Conservation (phyloP, 2,888 invertebrate genomes). For the Xylota sylvarum region DNA sequence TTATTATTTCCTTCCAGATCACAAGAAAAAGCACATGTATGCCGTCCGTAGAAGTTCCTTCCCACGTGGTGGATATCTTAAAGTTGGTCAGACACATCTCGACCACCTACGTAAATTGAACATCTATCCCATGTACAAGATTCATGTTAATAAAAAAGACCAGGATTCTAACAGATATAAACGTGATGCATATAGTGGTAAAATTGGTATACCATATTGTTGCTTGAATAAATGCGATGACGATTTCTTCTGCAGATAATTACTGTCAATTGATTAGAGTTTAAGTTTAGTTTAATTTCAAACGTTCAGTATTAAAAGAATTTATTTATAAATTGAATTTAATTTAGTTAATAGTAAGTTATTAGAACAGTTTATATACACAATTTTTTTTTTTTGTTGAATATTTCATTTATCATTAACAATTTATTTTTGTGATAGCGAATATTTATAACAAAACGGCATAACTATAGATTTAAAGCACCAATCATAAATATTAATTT, state of each 20-base stretch:
- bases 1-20: slow-evolving; percentile 78
- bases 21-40: slow-evolving; percentile 78
- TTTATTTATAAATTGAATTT: slow-evolving; percentile 10
- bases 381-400: slow-evolving; percentile 34
- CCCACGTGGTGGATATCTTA: slow-evolving; percentile 83
- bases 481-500: neutral
- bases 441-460: neutral
- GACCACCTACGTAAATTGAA: slow-evolving; percentile 80
- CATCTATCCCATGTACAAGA: slow-evolving; percentile 82
- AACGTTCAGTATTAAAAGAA: slow-evolving; percentile 60
- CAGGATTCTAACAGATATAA: slow-evolving; percentile 80
- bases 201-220: slow-evolving; percentile 82
- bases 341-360: slow-evolving; percentile 8
- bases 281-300: slow-evolving; percentile 18
- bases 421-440: slow-evolving; percentile 41
- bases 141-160: slow-evolving; percentile 77
- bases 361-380: slow-evolving; percentile 16
- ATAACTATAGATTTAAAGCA: no score
- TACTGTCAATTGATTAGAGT: neutral
- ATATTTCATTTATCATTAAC: slow-evolving; percentile 27
- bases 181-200: slow-evolving; percentile 79
- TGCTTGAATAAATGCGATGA: slow-evolving; percentile 82
- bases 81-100: slow-evolving; percentile 81
- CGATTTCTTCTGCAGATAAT: slow-evolving; percentile 82
- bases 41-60: slow-evolving; percentile 81